Conservation (phyloP, 1,140 invertebrate species). For the Danaus plexippus region DNA sequence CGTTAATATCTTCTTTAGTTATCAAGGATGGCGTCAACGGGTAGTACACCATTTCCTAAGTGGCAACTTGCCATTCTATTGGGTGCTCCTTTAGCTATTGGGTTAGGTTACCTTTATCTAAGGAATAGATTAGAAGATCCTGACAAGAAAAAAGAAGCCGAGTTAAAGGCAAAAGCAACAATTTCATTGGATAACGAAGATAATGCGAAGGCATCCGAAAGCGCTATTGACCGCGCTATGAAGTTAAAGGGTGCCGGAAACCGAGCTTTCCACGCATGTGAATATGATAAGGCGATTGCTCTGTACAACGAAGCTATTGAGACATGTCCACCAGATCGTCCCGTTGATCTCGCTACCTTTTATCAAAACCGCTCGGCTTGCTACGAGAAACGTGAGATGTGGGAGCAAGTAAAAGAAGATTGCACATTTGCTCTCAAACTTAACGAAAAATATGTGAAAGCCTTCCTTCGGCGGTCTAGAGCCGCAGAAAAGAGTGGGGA, state of each 20-base stretch:
- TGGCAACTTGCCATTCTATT: slow-evolving; percentile 85
- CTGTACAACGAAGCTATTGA: slow-evolving; percentile 92
- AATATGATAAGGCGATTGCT: slow-evolving; percentile 90
- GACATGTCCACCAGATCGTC: slow-evolving; percentile 82
- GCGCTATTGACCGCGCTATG: slow-evolving; percentile 79
- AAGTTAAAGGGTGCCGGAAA: slow-evolving; percentile 91
- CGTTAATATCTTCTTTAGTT: slow-evolving; percentile 31
- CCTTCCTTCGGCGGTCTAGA: slow-evolving; percentile 85
- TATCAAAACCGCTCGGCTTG: slow-evolving; percentile 97
- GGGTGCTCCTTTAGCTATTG: slow-evolving; percentile 85
- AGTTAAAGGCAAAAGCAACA: slow-evolving; percentile 70
- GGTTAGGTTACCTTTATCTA: slow-evolving; percentile 86
- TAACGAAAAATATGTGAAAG: slow-evolving; percentile 92
- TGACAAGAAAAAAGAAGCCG: slow-evolving; percentile 70
- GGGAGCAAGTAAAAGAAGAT: slow-evolving; percentile 87
- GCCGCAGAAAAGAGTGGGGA: slow-evolving; percentile 86
- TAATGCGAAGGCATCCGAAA: slow-evolving; percentile 63
- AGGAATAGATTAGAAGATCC: slow-evolving; percentile 73
- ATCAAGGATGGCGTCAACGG: slow-evolving; percentile 60
- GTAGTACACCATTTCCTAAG: slow-evolving; percentile 67
- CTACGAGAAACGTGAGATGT: slow-evolving; percentile 93
- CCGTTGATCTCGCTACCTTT: slow-evolving; percentile 86
- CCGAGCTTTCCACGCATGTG: slow-evolving; percentile 85
- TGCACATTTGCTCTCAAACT: slow-evolving; percentile 88
- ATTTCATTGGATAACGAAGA: slow-evolving; percentile 71